Evolutionary conservation across 2,797 vertebrate genomes (phyloP), one percentile per base, ranked within the genome.

Genomic region (Sorex maritimensis): DNA sequence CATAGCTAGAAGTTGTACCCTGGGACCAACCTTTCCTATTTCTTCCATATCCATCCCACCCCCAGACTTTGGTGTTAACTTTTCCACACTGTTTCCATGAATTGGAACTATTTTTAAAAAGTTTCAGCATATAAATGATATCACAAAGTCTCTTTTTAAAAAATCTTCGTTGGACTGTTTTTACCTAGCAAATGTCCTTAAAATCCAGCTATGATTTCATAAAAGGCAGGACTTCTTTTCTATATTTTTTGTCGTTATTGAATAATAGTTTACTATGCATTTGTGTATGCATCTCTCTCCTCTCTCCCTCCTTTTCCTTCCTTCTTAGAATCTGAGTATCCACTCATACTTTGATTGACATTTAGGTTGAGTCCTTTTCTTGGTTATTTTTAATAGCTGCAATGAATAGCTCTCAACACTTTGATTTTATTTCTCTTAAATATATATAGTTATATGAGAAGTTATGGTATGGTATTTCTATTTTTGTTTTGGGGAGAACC

Each of bases 231-330:
- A 30, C 2, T 1, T 46, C 52, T 21, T 26, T 1, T 12, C 23
- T 14, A 2, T 17, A 3, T 1, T 46, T 38, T 21, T 26, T 1
- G 7, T 23, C 12, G 1, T 17, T 5, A n/a, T 3, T 6, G 23
- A n/a, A 38, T 68, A 28, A 38, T 19, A 17, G 23, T 14, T 52
- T 52, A 52, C 49, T 55, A 55, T 55, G 52, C 11, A 26, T 63
- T 44, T 44, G 61, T 63, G 61, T 24, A 17, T 63, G 61, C 24
- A 26, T 63, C 24, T 63, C 8, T 63, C 24, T 63, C 8, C 23
- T 65, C 6, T 65, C 61, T 65, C 21, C 8, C 61, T 5, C 72
- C 24, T 68, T 65, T 28, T n/a, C 41, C 41, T 44, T 44, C 41
- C 41, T 44, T 44, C 41, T 44, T 44, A 44, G 41, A 7, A 44